Base-by-base conservation (phyloP, 2,113 vertebrate species). In the Entomyzon cyanotis region DNA sequence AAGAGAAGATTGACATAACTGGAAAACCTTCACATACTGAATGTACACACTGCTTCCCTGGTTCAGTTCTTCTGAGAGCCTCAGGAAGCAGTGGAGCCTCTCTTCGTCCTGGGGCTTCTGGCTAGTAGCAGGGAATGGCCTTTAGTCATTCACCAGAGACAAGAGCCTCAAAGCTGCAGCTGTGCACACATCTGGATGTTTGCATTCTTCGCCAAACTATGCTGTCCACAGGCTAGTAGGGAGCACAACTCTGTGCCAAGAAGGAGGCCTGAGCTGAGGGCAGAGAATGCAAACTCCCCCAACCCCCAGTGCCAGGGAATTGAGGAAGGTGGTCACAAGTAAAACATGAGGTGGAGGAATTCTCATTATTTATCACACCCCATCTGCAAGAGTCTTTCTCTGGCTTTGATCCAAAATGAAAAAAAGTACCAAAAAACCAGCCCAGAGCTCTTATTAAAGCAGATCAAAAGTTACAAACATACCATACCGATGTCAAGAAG, bases 401-500 rank as follows among this genome's bases (percentile, higher is more conserved):
- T 14, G 14, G 10, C 21, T 42, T 3, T 19, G 24, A 41, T 8
- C 12, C 12, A 46, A 62, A 62, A 2, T 39, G 2, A 1, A 18
- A 33, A 83, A 7, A 2, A 0, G 8, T 50, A 59, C 21, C 25
- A 31, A 21, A 42, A 84, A 12, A 6, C 0, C 33, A 50, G 22
- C 7, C 1, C 7, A 44, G 7, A 16, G 2, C 17, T 12, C 19
- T 7, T 7, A 31, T 1, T 17, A 50, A 23, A 19, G 20, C n/a
- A 47, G 4, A 44, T 33, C 4, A 17, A 10, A 44, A 10, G 16
- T 18, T 30, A 49, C 10, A 56, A 19, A 17, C 12, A 30, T 28
- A 42, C 7, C 2, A n/a, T 0, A 15, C 4, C 0, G 0, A 30
- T 16, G 52, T 52, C 7, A 18, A 28, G 27, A 5, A n/a, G 37